phyloP scores from a whole-genome alignment of 2,113 vertebrate genomes.

The Numida meleagris region DNA sequence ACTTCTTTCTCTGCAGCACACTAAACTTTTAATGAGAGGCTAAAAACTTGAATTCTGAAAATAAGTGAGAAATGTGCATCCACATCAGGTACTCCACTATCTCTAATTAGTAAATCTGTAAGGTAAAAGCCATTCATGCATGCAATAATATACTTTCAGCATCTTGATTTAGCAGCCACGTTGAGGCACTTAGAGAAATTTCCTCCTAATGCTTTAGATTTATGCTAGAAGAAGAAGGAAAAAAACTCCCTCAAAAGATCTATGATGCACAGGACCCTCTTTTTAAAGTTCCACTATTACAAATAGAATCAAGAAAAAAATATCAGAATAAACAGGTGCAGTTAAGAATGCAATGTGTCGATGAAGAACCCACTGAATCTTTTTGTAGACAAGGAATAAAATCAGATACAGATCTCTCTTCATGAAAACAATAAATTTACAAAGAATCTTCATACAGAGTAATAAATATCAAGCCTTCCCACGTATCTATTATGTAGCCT shows the following conservation, averaged over 20 bases:
- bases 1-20: background rate
- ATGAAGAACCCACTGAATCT: background rate
- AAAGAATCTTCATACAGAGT: constrained; percentile 42
- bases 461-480: constrained; percentile 54
- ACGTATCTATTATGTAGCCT: constrained; percentile 28
- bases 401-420: constrained; percentile 26
- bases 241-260: constrained; percentile 12
- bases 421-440: constrained; percentile 51
- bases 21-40: background rate
- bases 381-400: constrained; percentile 42
- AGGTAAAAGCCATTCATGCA: constrained; percentile 63
- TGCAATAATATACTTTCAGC: constrained; percentile 59
- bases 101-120: constrained; percentile 46
- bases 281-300: background rate
- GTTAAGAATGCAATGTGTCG: constrained; percentile 15
- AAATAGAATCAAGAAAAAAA: constrained; percentile 7
- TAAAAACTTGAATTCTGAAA: constrained; percentile 21
- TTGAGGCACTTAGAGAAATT: constrained; percentile 66
- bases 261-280: background rate
- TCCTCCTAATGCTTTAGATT: constrained; percentile 55
- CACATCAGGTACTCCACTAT: constrained; percentile 10
- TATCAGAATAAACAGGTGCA: constrained; percentile 14
- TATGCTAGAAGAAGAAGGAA: constrained; percentile 39
- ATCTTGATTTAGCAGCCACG: constrained; percentile 51
- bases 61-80: constrained; percentile 22